Evolutionary conservation across 2,113 vertebrate species (phyloP), one percentile per base, ranked within the genome.

Genomic region (Hemiprocne comata): DNA sequence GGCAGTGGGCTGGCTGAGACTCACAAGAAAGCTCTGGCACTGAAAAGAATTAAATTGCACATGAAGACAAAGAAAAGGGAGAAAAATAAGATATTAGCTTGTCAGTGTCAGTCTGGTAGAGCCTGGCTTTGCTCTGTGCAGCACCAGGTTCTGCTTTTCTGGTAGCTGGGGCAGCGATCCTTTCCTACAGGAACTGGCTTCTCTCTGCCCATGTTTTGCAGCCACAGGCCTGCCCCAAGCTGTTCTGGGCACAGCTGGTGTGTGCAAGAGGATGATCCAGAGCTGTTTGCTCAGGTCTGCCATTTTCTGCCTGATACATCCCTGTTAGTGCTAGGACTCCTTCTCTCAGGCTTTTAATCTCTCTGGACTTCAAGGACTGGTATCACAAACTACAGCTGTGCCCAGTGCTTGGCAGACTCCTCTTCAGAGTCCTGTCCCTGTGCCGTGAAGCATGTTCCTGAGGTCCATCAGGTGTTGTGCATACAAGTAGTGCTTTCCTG

Each of bases 21-120:
- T 97, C 93, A 96, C 0, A 60, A 92, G 25, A 89, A 92, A 75
- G 86, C 69, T 87, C 88, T 31, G 3, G 92, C 3, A 38, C 97
- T 98, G 94, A 85, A 92, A 90, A 93, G 72, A 48, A 38, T 90
- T 91, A 91, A 93, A 95, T 85, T 65, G 55, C 57, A 81, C 38
- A n/a, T 25, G 14, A 55, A 57, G 65, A 58, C 11, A 57, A 51
- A 77, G 24, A 58, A 36, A 58, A 54, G 58, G 31, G 40, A 44
- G 34, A 24, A 53, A 58, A n/a, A 64, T 7, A 85, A 20, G 12
- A 64, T 17, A 28, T 6, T 5, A 42, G 25, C 11, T 3, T 10
- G 57, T 61, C 31, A 29, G 50, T 83, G 78, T 29, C 46, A 85
- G n/a, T 10, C 19, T 84, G n/a, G 13, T 2, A 0, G 10, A 77